Conservation (phyloP, 2,888 invertebrate species). For the Erebia aethiops region DNA sequence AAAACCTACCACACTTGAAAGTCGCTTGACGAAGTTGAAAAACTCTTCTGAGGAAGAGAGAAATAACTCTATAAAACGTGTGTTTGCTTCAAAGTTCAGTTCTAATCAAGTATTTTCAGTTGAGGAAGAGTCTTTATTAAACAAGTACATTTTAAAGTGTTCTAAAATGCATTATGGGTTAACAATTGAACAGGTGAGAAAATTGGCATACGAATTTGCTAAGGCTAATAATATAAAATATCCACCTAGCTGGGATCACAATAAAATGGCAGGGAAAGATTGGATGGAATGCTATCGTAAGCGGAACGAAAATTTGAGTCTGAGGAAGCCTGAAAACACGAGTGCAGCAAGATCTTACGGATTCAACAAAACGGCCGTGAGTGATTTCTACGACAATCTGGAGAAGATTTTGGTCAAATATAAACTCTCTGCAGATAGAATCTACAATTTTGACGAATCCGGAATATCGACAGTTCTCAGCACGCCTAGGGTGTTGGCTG, state of each 20-base stretch:
- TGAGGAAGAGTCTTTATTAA: constrained; percentile 4
- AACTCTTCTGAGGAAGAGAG: neutral
- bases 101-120: too few relatives aligned
- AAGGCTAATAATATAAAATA: neutral
- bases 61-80: too few relatives aligned
- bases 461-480: neutral
- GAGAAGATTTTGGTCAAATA: constrained; percentile 1
- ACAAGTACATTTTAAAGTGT: neutral
- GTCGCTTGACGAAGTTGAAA: neutral
- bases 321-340: constrained; percentile 44
- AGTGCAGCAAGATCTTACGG: constrained; percentile 51
- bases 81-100: too few relatives aligned
- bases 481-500: constrained; percentile 23
- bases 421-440: neutral
- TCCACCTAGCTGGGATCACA: too few relatives aligned
- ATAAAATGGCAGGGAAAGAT: too few relatives aligned
- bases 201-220: constrained; percentile 27
- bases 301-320: constrained; percentile 39
- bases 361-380: constrained; percentile 50
- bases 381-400: constrained; percentile 24
- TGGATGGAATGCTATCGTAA: too few relatives aligned
- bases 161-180: constrained; percentile 12
- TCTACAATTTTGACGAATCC: neutral
- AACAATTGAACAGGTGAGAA: too few relatives aligned
- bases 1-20: constrained; percentile 30